Percentiles rank a stretch among this genome's conserved stretches.
Evolutionary conservation across 2,113 vertebrate genomes (phyloP).

Genomic region (Elephas maximus): DNA sequence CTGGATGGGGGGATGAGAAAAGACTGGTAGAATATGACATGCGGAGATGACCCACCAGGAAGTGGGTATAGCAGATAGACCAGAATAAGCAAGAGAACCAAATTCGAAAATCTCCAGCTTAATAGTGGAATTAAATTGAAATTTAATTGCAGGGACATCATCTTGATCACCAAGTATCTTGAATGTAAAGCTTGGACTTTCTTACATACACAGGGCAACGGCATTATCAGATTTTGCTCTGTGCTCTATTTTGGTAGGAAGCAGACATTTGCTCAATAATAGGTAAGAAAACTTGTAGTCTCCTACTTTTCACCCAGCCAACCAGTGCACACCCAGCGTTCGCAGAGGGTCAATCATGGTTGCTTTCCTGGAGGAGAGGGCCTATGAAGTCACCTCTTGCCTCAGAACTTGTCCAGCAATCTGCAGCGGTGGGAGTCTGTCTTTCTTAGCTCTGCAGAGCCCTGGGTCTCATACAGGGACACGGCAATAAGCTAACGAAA

Average conservation of each 20-base stretch:
- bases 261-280: background rate
- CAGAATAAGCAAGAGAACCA: background rate
- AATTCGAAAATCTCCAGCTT: background rate
- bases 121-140: background rate
- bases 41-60: background rate
- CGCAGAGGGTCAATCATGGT: fast-evolving
- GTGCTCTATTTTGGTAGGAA: background rate
- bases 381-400: background rate
- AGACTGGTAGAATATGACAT: background rate
- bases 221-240: background rate
- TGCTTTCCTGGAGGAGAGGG: background rate
- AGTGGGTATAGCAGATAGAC: background rate
- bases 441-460: background rate
- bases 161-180: background rate
- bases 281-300: background rate
- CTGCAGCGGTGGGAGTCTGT: background rate
- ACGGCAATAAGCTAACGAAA: background rate
- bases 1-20: background rate
- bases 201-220: background rate
- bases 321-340: background rate
- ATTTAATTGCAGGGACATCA: background rate
- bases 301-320: background rate
- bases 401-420: constrained; percentile 7
- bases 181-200: background rate
- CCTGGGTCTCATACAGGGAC: background rate